phyloP scores from a whole-genome alignment of 2,113 vertebrate species.

The Rhegmatorhina hoffmannsi region DNA sequence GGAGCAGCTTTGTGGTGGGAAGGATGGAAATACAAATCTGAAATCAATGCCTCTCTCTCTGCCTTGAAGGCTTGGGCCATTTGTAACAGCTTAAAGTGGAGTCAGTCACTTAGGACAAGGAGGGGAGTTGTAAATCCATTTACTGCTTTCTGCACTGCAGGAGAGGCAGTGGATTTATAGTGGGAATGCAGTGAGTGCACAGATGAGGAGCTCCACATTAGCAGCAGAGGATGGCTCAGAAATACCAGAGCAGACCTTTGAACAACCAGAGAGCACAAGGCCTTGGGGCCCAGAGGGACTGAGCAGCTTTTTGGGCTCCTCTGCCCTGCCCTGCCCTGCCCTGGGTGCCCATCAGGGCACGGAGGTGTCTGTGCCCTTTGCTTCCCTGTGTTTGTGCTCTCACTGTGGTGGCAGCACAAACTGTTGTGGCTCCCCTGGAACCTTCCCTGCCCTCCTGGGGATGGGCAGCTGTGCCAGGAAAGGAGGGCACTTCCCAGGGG shows the following conservation, averaged over 20 bases:
- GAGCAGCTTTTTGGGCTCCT: fast-evolving
- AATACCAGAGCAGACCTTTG: not conserved
- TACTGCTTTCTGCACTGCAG: not conserved
- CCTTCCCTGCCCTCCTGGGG: not conserved
- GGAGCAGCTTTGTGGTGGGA: constrained; percentile 6
- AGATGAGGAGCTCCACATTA: not conserved
- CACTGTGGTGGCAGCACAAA: not conserved
- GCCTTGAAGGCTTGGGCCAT: not conserved
- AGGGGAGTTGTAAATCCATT: constrained; percentile 9
- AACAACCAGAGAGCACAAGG: not conserved
- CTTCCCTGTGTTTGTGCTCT: not conserved
- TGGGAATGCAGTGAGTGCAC: not conserved
- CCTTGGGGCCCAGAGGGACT: not conserved
- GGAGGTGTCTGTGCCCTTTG: fast-evolving
- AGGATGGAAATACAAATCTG: not conserved
- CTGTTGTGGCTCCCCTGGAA: fast-evolving
- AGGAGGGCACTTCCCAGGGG: not conserved
- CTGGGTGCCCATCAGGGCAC: not conserved
- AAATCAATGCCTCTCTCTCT: not conserved
- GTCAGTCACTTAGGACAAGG: not conserved
- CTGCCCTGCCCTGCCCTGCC: not conserved
- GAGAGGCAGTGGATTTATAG: not conserved
- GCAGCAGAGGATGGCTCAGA: not conserved
- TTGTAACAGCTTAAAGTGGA: not conserved
- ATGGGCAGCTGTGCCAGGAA: fast-evolving